A percentile compares a stretch with the other conserved stretches of the same genome.
Evolutionary conservation across 2,797 vertebrate genomes (phyloP).

Genomic region (Falco novaeseelandiae): DNA sequence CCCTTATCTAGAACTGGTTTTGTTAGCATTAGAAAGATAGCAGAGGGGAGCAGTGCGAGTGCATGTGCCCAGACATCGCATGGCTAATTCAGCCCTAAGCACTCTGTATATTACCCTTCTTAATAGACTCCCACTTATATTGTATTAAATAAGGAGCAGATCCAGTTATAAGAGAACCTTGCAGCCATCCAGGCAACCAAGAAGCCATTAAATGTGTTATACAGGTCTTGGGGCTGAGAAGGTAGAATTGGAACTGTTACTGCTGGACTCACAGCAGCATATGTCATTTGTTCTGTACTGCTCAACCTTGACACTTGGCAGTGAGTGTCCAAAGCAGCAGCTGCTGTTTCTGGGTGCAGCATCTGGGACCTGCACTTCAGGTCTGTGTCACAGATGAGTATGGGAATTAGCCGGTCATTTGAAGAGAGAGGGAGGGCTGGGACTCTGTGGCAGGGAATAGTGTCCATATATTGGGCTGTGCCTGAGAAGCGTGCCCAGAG

Average conservation of each 20-base stretch:
- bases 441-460: neutral
- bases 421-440: neutral
- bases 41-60: neutral
- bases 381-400: neutral
- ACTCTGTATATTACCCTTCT: neutral
- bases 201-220: neutral
- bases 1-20: neutral
- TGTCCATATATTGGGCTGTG: neutral
- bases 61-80: neutral
- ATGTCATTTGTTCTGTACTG: rapidly evolving
- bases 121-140: neutral
- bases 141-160: neutral
- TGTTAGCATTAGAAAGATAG: neutral
- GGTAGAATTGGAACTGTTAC: neutral
- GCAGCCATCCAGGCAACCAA: neutral
- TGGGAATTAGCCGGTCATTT: neutral
- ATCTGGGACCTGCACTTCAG: neutral
- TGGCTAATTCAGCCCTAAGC: neutral
- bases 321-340: neutral
- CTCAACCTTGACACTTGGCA: neutral
- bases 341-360: neutral
- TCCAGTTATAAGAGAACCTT: neutral
- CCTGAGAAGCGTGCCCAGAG: neutral
- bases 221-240: neutral
- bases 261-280: no score